Percentiles rank a stretch among this genome's conserved stretches.
phyloP scores from a whole-genome alignment of 1,140 invertebrate genomes.

The Drosophila tani region DNA sequence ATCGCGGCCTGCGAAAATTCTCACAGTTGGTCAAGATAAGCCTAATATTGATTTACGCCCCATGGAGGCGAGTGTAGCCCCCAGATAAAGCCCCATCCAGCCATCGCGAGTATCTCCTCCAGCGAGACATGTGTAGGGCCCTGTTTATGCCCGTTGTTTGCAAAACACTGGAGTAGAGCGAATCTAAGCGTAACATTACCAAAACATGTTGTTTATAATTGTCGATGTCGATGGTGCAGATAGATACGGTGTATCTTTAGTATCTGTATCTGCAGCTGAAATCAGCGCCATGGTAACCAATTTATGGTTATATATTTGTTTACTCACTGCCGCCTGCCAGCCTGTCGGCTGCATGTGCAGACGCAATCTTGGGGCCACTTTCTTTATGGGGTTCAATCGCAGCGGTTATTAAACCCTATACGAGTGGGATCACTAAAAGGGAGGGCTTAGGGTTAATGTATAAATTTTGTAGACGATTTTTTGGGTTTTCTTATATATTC shows the following conservation, averaged over 20 bases:
- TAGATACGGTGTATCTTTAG: constrained; percentile 17
- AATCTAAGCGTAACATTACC: constrained; percentile 67
- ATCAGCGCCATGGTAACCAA: constrained; percentile 63
- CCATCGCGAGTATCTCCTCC: constrained; percentile 1
- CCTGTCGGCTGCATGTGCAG: constrained; percentile 36
- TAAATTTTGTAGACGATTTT: no score
- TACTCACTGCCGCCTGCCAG: constrained; percentile 22
- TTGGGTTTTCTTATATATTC: no score
- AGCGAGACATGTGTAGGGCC: constrained; percentile 17
- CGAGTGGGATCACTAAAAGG: not conserved
- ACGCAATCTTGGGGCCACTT: constrained; percentile 7
- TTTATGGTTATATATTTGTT: constrained; percentile 66
- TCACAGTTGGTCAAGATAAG: constrained; percentile 72
- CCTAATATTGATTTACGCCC: constrained; percentile 73
- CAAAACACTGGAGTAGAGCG: constrained; percentile 27
- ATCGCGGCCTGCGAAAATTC: constrained; percentile 54
- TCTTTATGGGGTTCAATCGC: not conserved
- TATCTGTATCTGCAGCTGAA: constrained; percentile 45
- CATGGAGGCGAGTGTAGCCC: constrained; percentile 28
- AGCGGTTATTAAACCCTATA: not conserved
- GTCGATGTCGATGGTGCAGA: constrained; percentile 47
- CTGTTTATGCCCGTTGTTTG: constrained; percentile 41
- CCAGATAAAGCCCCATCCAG: constrained; percentile 37
- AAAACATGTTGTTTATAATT: constrained; percentile 72
- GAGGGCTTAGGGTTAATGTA: not conserved